Evolutionary conservation across 2,888 invertebrate species (phyloP), one percentile per base, ranked within the genome.

Genomic region (Eudemis profundana): DNA sequence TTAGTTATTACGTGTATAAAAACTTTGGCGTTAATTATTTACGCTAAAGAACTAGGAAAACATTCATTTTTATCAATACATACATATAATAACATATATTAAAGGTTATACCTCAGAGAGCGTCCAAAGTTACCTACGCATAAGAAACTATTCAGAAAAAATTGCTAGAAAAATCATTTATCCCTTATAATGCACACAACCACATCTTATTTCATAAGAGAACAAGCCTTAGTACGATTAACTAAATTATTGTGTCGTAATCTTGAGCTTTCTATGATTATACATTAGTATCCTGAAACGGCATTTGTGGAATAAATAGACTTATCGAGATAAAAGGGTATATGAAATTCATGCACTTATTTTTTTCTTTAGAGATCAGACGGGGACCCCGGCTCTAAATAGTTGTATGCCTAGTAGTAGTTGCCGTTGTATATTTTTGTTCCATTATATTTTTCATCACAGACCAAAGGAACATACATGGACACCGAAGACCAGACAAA

Each of bases 181-280:
- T 71, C 70, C 74, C 78, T 75, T 70, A 72, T 76, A 78, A 77
- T 70, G 70, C 82, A 83, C 88, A 88, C 88, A 88, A 87, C 89
- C 87, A 83, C 81, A 78, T 84, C 83, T 83, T 85, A 85, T 83
- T 82, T 83, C 77, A 86, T 87, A 86, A 85, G 87, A 86, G 71
- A 83, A 69, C 66, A 85, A 82, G 78, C 81, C 76, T 82, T 80
- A 76, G 51, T 68, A 64, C 68, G 72, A 70, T 69, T 66, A 33
- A 64, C 68, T 70, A 69, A 64, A 67, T 64, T 66, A 70, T 64
- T 66, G 59, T 53, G 61, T 62, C 56, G 51, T 68, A 69, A 61
- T 66, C 69, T 74, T 74, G 72, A 73, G 74, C 72, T 51, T 53
- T 19, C 60, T 47, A 53, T 44, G 36, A 5, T 29, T 14, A 17